Percentiles rank a stretch among this genome's conserved stretches.
Evolutionary conservation across 2,888 invertebrate genomes (phyloP).

Genomic region (Lucinisca nassula): DNA sequence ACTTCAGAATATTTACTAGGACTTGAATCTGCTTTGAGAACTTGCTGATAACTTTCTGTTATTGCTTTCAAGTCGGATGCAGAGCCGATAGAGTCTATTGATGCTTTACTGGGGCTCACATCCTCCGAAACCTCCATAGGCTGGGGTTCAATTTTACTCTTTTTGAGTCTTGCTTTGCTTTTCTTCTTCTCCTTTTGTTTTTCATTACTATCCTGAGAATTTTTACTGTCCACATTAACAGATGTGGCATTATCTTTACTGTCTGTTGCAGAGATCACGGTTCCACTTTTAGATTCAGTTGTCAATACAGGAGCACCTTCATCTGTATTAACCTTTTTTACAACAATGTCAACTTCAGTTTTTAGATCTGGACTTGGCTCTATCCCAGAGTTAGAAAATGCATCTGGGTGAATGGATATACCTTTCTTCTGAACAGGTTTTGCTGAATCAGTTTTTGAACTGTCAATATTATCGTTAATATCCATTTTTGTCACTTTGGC

Average conservation of each 20-base stretch:
- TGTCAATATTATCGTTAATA: background rate
- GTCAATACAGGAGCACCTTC: constrained; percentile 21
- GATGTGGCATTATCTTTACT: background rate
- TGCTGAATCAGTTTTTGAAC: background rate
- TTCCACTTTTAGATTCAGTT: constrained; percentile 12
- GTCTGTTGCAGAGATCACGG: background rate
- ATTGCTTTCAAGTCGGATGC: constrained; percentile 69
- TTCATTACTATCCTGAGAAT: constrained; percentile 31
- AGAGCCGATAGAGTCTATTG: constrained; percentile 63
- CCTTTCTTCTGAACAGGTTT: constrained; percentile 41
- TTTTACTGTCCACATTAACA: background rate
- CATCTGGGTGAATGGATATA: constrained; percentile 58
- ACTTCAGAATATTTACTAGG: constrained; percentile 17
- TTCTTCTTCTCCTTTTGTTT: constrained; percentile 57
- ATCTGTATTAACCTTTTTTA: background rate
- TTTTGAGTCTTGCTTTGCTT: constrained; percentile 23
- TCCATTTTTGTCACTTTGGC: constrained; percentile 49
- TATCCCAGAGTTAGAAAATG: background rate
- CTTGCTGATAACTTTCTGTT: constrained; percentile 63
- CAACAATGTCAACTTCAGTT: background rate
- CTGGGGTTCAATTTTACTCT: constrained; percentile 33
- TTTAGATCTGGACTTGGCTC: constrained; percentile 19
- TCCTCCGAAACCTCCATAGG: constrained; percentile 55
- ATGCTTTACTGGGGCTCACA: constrained; percentile 45
- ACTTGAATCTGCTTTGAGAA: constrained; percentile 36